Evolutionary conservation across 2,113 vertebrate genomes (phyloP).

Genomic region (Sander lucioperca): DNA sequence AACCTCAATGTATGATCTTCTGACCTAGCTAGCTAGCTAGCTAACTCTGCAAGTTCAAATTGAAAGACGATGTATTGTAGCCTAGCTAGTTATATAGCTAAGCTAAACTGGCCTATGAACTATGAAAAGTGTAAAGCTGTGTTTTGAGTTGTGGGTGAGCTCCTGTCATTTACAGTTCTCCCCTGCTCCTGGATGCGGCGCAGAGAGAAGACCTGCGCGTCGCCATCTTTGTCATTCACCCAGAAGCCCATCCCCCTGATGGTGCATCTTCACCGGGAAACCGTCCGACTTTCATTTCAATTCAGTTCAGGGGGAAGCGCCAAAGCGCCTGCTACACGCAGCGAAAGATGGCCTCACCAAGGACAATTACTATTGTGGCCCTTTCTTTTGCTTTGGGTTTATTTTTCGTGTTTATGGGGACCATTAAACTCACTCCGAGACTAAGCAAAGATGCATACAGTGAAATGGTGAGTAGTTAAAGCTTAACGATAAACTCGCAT

Average conservation of each 20-base stretch:
- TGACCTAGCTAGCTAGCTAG: too few relatives aligned
- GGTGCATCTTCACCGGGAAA: constrained; percentile 60
- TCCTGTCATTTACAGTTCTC: neutral
- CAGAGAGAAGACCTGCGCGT: neutral
- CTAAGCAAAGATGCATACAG: constrained; percentile 97
- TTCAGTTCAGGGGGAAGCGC: constrained; percentile 41
- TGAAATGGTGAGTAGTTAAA: constrained; percentile 92
- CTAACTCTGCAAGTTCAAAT: neutral
- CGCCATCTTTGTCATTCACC: constrained; percentile 57
- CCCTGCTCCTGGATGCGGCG: constrained; percentile 14
- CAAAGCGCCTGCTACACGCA: constrained; percentile 48
- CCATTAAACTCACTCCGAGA: constrained; percentile 96
- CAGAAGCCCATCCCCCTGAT: constrained; percentile 74
- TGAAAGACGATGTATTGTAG: neutral
- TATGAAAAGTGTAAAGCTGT: neutral
- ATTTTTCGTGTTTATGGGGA: constrained; percentile 99
- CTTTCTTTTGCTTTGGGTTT: constrained; percentile 95
- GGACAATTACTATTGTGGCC: constrained; percentile 93
- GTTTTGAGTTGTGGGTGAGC: neutral
- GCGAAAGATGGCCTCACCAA: constrained; percentile 91
- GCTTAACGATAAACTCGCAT: neutral
- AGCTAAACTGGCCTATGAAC: too few relatives aligned
- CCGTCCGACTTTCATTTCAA: constrained; percentile 44
- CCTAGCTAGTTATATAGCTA: too few relatives aligned
- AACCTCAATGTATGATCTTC: neutral